A percentile compares a stretch with the other conserved stretches of the same genome.
These are phyloP conservation scores for Gymnoscelis rufifasciata DNA, from an alignment of 2,888 invertebrate species.

Conservation along the genomic window DNA sequence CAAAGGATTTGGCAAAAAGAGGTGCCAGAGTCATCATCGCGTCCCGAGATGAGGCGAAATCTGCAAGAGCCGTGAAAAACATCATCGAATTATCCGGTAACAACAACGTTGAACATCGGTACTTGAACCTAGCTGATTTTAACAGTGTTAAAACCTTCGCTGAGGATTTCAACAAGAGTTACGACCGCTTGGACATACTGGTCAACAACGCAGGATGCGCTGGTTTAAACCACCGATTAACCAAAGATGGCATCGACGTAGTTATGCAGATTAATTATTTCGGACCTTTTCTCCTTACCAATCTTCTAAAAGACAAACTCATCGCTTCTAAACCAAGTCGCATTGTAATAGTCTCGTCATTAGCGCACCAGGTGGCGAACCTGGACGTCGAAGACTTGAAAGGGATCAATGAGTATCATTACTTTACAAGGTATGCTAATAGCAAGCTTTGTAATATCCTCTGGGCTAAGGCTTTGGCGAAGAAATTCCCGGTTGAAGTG, in stretches of 20 bases:
- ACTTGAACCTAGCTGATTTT: conserved; percentile 72
- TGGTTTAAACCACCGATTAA: conserved; percentile 49
- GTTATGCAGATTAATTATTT: conserved; percentile 84
- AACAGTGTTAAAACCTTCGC: conserved; percentile 80
- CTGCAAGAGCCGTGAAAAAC: conserved; percentile 82
- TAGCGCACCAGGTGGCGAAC: conserved; percentile 58
- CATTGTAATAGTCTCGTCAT: conserved; percentile 66
- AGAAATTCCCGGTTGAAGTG: conserved; percentile 72
- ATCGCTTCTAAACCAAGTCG: conserved; percentile 58
- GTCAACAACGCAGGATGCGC: conserved; percentile 82
- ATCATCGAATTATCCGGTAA: conserved; percentile 85
- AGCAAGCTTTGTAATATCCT: conserved; percentile 64
- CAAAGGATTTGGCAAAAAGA: conserved; percentile 82
- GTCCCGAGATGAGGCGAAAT: conserved; percentile 84
- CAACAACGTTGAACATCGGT: conserved; percentile 80
- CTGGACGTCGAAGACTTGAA: conserved; percentile 56
- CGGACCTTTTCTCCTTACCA: conserved; percentile 85
- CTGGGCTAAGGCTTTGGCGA: conserved; percentile 61
- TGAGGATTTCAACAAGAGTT: conserved; percentile 72
- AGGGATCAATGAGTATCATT: conserved; percentile 38
- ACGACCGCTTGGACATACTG: conserved; percentile 77
- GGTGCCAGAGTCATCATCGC: conserved; percentile 86
- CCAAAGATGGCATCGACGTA: conserved; percentile 80
- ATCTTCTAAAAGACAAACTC: conserved; percentile 77
- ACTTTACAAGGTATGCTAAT: conserved; percentile 60